Base-by-base conservation (phyloP, 1,140 invertebrate genomes). In the Cepaea nemoralis region DNA sequence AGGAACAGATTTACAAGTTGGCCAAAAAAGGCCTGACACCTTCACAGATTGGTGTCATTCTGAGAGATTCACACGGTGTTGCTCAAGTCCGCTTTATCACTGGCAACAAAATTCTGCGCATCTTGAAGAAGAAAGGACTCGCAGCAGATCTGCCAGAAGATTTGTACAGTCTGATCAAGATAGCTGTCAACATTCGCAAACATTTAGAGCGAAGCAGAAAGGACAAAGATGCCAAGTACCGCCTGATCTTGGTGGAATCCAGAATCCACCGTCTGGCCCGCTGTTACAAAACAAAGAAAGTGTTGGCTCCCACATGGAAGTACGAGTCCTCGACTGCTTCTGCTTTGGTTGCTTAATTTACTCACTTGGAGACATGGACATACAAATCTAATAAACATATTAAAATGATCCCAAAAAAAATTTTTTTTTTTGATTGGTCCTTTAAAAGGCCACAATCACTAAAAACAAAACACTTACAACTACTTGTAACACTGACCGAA, bases 61-160 rank as follows among this genome's bases (percentile, higher is more conserved):
- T 99, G 77, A 94, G 98, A 92, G 98, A 99, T 93, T 98, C 97
- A n/a, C 96, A 99, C 93, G 98, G 98, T 91, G 97, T 99, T 50
- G 98, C 98, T 66, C 98, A 99, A 93, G 98, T 99, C 40, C 94
- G 89, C 91, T 99, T 99, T 93, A 96, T 99, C 6, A 98, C 97
- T 81, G 97, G 98, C 83, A 99, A 97, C 93, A 99, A 99, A 92
- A 99, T 99, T 91, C 93, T 99, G 50, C 94, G 98, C n/a, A 98
- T 99, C 89, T 95, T 99, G 93, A 99, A 99, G 92, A 95, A 97
- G 81, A 96, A 98, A 93, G 98, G 98, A 77, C 93, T 99, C 55
- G 97, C 97, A 83, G 97, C 98, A 31, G 95, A 97, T 91, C 94
- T 99, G 90, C 98, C 98, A 3, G 98, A 99, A 92, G 98, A 99